Conservation (phyloP, 2,888 invertebrate species). For the Monoplex corrugatus region DNA sequence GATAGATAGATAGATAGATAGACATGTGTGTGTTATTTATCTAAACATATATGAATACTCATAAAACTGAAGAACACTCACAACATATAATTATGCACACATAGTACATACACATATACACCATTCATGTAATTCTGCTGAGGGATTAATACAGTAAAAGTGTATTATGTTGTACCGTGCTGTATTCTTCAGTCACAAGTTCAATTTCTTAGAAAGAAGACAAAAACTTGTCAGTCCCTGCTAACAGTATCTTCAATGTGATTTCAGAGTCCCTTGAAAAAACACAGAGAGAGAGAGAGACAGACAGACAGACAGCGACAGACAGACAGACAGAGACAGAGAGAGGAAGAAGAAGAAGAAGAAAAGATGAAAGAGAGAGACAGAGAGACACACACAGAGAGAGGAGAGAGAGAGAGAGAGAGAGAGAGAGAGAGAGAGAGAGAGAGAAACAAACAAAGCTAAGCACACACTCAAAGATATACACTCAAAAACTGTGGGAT, state of each 20-base stretch:
- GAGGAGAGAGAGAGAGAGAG: neutral
- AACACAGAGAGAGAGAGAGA: neutral
- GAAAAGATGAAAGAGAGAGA: neutral
- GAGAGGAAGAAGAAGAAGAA: neutral
- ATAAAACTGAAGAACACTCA: too few species aligned
- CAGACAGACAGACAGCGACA: too few species aligned
- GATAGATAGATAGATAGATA: neutral
- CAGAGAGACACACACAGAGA: neutral
- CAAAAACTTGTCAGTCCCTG: too few species aligned
- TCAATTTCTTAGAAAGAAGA: neutral
- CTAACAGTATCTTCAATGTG: too few species aligned
- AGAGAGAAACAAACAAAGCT: neutral
- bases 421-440: too few species aligned
- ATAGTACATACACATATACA: too few species aligned
- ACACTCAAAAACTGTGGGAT: neutral
- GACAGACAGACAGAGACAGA: neutral
- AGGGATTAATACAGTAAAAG: neutral
- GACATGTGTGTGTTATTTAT: neutral
- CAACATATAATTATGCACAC: too few species aligned
- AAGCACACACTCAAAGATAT: neutral
- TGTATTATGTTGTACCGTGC: neutral
- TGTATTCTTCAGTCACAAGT: neutral
- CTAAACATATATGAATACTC: too few species aligned
- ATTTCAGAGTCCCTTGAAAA: too few species aligned
- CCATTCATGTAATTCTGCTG: neutral